Percentiles rank a stretch among this genome's conserved stretches.
Evolutionary conservation across 92 coral and sea anemone species (phyloP).

Genomic region (Epizoanthus scotinus): DNA sequence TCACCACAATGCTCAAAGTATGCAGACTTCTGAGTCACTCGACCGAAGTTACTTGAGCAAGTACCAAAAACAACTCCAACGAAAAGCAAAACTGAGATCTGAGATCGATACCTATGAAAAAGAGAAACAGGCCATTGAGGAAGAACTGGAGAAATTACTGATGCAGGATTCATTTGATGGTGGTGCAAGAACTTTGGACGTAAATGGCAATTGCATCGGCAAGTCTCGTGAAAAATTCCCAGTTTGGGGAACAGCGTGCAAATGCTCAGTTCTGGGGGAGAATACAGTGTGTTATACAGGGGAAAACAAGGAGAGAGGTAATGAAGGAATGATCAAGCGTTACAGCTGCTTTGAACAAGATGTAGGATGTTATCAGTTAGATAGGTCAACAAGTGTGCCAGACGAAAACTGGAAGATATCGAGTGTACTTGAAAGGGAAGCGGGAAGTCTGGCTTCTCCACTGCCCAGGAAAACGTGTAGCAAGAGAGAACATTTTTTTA

Average conservation of each 20-base stretch:
- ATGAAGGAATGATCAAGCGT: neutral
- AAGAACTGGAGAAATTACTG: neutral
- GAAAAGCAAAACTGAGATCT: slow-evolving; percentile 3
- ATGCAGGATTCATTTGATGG: neutral
- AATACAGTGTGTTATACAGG: too few species aligned
- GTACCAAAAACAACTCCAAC: neutral
- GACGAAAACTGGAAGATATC: neutral
- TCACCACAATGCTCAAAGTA: neutral
- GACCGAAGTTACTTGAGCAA: neutral
- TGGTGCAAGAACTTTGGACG: neutral
- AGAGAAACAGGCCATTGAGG: neutral
- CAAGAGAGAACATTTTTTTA: slow-evolving; percentile 19
- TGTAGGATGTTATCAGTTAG: neutral
- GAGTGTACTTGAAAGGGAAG: neutral
- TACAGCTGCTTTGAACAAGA: neutral
- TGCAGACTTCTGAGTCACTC: neutral
- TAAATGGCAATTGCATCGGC: neutral
- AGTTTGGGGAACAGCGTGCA: neutral
- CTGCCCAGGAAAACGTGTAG: neutral
- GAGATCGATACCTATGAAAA: slow-evolving; percentile 19
- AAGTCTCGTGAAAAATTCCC: neutral
- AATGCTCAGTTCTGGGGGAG: neutral
- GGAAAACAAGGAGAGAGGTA: too few species aligned
- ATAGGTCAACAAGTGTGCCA: neutral
- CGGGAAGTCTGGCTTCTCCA: neutral